Conservation (phyloP, 2,888 invertebrate species). For the Thecophora atra region DNA sequence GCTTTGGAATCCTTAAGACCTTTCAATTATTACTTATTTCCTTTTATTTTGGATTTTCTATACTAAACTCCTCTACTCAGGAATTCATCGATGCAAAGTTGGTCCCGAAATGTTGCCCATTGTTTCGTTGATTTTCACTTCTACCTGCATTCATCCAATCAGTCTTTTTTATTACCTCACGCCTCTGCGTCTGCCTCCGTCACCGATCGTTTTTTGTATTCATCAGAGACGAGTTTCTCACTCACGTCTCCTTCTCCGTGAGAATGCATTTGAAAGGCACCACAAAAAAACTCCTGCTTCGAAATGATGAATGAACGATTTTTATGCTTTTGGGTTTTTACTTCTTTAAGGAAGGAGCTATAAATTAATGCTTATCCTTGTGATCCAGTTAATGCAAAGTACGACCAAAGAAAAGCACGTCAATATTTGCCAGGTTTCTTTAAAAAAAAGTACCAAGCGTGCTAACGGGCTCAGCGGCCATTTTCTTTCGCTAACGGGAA, state of each 20-base stretch:
- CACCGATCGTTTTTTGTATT: neutral
- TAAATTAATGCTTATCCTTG: slow-evolving; percentile 49
- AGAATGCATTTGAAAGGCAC: neutral
- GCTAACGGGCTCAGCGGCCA: no score
- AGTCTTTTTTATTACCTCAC: neutral
- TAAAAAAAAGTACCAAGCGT: no score
- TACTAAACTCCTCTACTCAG: neutral
- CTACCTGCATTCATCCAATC: neutral
- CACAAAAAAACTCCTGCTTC: neutral
- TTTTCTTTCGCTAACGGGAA: no score
- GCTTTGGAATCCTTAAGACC: no score
- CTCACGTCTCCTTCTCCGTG: neutral
- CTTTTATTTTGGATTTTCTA: neutral
- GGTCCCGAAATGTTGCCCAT: neutral
- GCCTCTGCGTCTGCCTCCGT: neutral
- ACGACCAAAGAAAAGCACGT: neutral
- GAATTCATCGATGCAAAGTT: slow-evolving; percentile 45
- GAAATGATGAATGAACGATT: slow-evolving; percentile 29
- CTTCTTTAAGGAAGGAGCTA: slow-evolving; percentile 40
- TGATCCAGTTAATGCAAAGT: slow-evolving; percentile 42
- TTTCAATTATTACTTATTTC: neutral
- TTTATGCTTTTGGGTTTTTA: slow-evolving; percentile 26
- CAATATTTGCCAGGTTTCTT: slow-evolving; percentile 4
- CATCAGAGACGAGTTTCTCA: neutral
- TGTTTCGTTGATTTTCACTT: neutral